Percentiles rank a stretch among this genome's conserved stretches.
These are phyloP conservation scores for Hydrocynus forskahlii DNA, from an alignment of 2,797 vertebrate genomes.

Conservation along the genomic window DNA sequence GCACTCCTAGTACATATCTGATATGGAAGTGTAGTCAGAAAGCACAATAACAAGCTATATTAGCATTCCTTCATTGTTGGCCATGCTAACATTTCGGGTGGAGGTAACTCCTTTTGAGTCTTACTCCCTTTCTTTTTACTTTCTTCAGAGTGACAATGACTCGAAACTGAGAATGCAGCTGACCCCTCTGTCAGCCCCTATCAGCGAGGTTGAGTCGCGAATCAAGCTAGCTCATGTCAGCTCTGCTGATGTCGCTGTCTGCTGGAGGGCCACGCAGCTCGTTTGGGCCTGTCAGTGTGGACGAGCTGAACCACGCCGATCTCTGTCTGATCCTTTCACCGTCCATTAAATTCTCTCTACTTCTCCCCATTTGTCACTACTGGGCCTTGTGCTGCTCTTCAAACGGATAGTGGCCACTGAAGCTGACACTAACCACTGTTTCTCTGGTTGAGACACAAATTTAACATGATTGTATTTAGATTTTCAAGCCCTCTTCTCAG, in stretches of 20 bases:
- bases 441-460: not conserved
- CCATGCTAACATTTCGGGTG: not conserved
- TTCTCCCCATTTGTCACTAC: slow-evolving; percentile 55
- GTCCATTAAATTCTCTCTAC: slow-evolving; percentile 37
- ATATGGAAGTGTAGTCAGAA: no score
- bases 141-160: slow-evolving; percentile 20
- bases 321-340: slow-evolving; percentile 44
- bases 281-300: slow-evolving; percentile 57
- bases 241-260: slow-evolving; percentile 63
- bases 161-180: slow-evolving; percentile 52
- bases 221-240: slow-evolving; percentile 65
- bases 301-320: slow-evolving; percentile 50
- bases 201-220: slow-evolving; percentile 56
- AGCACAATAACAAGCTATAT: not conserved
- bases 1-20: no score
- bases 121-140: slow-evolving; percentile 18
- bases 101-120: not conserved
- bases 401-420: slow-evolving; percentile 16
- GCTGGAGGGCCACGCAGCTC: slow-evolving; percentile 56
- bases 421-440: slow-evolving; percentile 6
- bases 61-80: not conserved
- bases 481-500: not conserved
- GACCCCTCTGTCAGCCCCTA: slow-evolving; percentile 62
- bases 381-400: slow-evolving; percentile 23
- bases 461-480: not conserved